Conservation (phyloP, 2,113 vertebrate genomes). For the Phaetusa simplex region DNA sequence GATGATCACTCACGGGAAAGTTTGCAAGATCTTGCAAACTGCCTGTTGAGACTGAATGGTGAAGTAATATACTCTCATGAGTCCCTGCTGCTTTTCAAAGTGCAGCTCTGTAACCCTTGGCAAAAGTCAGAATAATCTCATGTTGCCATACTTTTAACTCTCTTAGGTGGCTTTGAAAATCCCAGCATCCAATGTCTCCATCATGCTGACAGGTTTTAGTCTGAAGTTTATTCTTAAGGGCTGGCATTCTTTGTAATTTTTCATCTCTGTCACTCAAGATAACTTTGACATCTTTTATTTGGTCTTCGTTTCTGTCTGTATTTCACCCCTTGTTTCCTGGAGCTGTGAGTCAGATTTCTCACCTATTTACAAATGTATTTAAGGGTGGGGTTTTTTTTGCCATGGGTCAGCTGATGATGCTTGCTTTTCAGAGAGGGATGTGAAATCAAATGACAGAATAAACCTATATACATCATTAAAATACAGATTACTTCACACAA, state of each 20-base stretch:
- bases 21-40: slow-evolving; percentile 30
- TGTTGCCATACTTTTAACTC: neutral
- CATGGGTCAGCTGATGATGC: rapidly evolving
- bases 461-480: neutral
- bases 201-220: neutral
- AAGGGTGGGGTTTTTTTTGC: neutral
- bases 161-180: slow-evolving; percentile 16
- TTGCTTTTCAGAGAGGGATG: neutral
- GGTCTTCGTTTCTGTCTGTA: neutral
- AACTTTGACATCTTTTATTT: neutral
- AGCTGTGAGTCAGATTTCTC: neutral
- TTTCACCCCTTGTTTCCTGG: neutral
- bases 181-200: neutral
- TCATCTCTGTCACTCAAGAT: neutral
- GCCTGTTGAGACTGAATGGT: slow-evolving; percentile 14
- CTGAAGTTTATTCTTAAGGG: neutral
- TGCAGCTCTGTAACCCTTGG: slow-evolving; percentile 1
- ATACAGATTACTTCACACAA: neutral
- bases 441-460: neutral
- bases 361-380: neutral
- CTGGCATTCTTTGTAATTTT: neutral
- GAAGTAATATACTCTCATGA: neutral
- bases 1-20: slow-evolving; percentile 15
- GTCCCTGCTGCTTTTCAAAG: slow-evolving; percentile 48
- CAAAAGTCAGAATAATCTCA: slow-evolving; percentile 41